Conservation (phyloP, 2,797 vertebrate genomes). For the Percopsis omiscomaycus region DNA sequence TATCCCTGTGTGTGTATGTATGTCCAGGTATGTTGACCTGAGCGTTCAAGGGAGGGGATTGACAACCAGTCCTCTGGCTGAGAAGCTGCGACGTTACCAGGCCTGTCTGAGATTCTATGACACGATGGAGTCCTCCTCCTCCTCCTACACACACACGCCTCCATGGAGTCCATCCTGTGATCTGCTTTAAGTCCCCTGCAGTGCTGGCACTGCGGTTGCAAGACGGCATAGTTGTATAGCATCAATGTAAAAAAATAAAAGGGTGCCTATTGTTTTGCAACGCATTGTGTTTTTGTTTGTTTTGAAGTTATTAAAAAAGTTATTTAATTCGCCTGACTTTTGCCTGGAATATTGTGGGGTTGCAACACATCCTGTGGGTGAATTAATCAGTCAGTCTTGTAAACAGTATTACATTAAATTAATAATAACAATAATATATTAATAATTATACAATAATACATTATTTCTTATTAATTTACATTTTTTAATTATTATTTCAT, state of each 20-base stretch:
- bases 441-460: too few species aligned
- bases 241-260: not conserved
- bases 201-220: slow-evolving; percentile 68
- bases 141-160: slow-evolving; percentile 57
- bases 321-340: not conserved
- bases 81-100: slow-evolving; percentile 83
- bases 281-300: too few species aligned
- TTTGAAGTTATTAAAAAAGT: not conserved
- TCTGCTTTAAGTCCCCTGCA: slow-evolving; percentile 24
- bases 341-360: not conserved
- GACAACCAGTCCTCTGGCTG: slow-evolving; percentile 73
- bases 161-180: slow-evolving; percentile 76
- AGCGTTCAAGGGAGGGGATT: slow-evolving; percentile 72
- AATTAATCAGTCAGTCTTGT: not conserved
- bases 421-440: not conserved
- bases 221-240: not conserved
- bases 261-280: slow-evolving; percentile 1
- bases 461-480: too few species aligned
- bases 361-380: not conserved
- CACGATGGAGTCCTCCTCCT: slow-evolving; percentile 67
- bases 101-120: slow-evolving; percentile 83
- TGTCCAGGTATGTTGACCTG: slow-evolving; percentile 81
- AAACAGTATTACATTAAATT: not conserved
- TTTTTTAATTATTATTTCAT: too few species aligned
- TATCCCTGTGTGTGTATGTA: not conserved